Evolutionary conservation across 2,888 invertebrate species (phyloP).

Genomic region (Scaeva pyrastri): DNA sequence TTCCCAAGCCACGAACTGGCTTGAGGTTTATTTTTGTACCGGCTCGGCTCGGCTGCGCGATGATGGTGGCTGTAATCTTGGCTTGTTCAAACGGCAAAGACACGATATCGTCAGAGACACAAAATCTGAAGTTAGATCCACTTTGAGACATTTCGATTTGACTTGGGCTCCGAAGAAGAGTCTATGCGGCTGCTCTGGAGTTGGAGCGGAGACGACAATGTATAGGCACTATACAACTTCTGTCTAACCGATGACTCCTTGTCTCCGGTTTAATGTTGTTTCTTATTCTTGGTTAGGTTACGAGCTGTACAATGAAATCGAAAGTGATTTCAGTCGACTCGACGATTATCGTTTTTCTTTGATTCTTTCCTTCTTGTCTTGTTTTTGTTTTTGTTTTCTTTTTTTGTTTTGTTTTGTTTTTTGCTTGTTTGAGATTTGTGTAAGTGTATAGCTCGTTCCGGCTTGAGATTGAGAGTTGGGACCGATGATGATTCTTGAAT

Average conservation of each 20-base stretch:
- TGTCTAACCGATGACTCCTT: constrained; percentile 39
- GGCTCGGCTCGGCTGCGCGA: constrained; percentile 30
- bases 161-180: constrained; percentile 41
- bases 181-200: constrained; percentile 9
- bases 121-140: constrained; percentile 56
- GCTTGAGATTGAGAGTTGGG: constrained; percentile 26
- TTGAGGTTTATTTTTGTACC: constrained; percentile 58
- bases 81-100: constrained; percentile 46
- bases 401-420: no score
- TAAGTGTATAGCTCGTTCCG: constrained; percentile 51
- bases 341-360: constrained; percentile 45
- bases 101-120: constrained; percentile 63
- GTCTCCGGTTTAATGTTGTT: constrained; percentile 19
- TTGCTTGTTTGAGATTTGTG: no score
- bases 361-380: constrained; percentile 46
- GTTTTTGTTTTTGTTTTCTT: constrained; percentile 17
- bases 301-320: constrained; percentile 57
- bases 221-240: constrained; percentile 22
- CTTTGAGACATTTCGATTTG: constrained; percentile 51
- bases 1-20: constrained; percentile 71
- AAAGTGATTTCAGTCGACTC: constrained; percentile 63
- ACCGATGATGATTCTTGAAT: constrained; percentile 55
- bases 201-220: neutral
- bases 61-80: constrained; percentile 11
- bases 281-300: constrained; percentile 4